Conservation (phyloP, 2,888 invertebrate genomes). For the Enoplolaimus lenunculus region DNA sequence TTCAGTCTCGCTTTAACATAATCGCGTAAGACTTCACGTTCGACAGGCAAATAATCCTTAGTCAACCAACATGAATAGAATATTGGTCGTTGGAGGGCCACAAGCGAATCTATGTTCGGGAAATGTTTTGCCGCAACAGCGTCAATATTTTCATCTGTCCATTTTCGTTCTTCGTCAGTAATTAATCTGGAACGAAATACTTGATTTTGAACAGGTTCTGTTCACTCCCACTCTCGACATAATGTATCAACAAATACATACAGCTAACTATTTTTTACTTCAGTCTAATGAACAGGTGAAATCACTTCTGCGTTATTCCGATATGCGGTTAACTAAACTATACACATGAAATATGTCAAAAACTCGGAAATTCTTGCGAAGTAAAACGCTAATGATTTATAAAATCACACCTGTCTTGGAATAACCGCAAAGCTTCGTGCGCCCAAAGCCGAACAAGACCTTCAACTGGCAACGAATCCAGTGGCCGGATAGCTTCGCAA, state of each 20-base stretch:
- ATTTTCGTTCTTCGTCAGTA: slow-evolving; percentile 77
- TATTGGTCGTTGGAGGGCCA: slow-evolving; percentile 78
- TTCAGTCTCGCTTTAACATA: slow-evolving; percentile 92
- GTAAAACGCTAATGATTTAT: too few relatives aligned
- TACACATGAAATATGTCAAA: too few relatives aligned
- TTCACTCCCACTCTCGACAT: too few relatives aligned
- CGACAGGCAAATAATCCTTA: slow-evolving; percentile 92
- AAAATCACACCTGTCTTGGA: slow-evolving; percentile 56
- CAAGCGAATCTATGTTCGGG: slow-evolving; percentile 67
- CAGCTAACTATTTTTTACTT: too few relatives aligned
- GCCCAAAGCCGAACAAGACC: slow-evolving; percentile 97
- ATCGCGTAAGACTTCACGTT: slow-evolving; percentile 79
- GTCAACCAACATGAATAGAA: slow-evolving; percentile 97
- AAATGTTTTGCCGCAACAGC: slow-evolving; percentile 73
- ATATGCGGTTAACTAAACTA: too few relatives aligned
- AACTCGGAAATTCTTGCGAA: too few relatives aligned
- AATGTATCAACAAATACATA: too few relatives aligned
- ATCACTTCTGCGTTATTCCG: too few relatives aligned
- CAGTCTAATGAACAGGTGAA: too few relatives aligned
- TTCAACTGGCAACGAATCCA: slow-evolving; percentile 78
- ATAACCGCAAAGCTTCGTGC: slow-evolving; percentile 89
- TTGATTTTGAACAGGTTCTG: too few relatives aligned
- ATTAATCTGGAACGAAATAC: slow-evolving; percentile 59
- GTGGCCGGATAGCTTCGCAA: slow-evolving; percentile 86
- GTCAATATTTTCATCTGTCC: slow-evolving; percentile 97